Evolutionary conservation across 2,888 invertebrate genomes (phyloP).

Genomic region (Caenorhabditis sp.): DNA sequence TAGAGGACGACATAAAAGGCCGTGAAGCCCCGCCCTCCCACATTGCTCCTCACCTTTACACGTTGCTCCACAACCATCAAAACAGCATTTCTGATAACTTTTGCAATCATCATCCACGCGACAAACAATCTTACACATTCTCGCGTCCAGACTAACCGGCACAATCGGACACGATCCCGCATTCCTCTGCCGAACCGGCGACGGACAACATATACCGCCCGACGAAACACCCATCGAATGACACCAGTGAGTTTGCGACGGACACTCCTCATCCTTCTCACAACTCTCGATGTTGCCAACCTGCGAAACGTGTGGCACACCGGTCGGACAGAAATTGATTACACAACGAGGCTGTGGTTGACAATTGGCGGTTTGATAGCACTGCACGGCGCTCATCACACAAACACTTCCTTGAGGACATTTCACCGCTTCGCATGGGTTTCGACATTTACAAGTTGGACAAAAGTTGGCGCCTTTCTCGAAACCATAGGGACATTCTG

Average conservation of each 20-base stretch:
- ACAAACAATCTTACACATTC: slow-evolving; percentile 43
- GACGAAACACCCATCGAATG: slow-evolving; percentile 50
- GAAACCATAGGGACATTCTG: slow-evolving; percentile 54
- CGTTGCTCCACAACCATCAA: slow-evolving; percentile 62
- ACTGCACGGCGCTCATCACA: slow-evolving; percentile 56
- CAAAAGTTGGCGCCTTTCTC: slow-evolving; percentile 56
- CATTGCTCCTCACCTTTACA: slow-evolving; percentile 40
- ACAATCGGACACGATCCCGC: slow-evolving; percentile 49
- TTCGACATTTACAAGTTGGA: slow-evolving; percentile 60
- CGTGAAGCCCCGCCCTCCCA: too few species aligned
- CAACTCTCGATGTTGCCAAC: slow-evolving; percentile 59
- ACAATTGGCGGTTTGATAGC: slow-evolving; percentile 57
- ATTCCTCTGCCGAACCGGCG: slow-evolving; percentile 34
- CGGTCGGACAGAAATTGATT: slow-evolving; percentile 56
- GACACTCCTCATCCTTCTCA: slow-evolving; percentile 46
- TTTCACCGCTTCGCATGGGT: slow-evolving; percentile 60
- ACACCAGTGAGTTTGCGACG: slow-evolving; percentile 54
- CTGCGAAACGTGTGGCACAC: slow-evolving; percentile 45
- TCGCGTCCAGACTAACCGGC: slow-evolving; percentile 34
- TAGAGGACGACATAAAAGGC: too few species aligned
- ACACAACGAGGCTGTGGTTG: slow-evolving; percentile 65
- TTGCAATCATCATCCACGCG: slow-evolving; percentile 54
- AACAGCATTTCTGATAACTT: slow-evolving; percentile 62
- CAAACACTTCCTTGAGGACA: slow-evolving; percentile 61
- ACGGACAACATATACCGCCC: slow-evolving; percentile 62